Evolutionary conservation across 2,797 vertebrate species (phyloP), one percentile per base, ranked within the genome.

Genomic region (Vultur gryphus): DNA sequence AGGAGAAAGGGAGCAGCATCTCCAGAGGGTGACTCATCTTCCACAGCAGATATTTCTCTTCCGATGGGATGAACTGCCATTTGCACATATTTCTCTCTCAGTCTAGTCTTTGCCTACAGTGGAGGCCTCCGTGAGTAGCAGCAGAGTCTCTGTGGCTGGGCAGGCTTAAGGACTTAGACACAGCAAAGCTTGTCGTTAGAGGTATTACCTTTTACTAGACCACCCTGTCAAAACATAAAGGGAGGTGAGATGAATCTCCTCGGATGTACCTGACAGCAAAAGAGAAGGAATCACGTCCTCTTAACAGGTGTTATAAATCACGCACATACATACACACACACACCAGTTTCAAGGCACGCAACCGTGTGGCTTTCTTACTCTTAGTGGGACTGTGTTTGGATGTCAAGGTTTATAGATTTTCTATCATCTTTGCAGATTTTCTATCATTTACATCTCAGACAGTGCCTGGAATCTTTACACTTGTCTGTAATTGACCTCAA

Each of bases 1-100:
- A 87, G 67, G 33, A 87, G 51, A 76, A 94, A 79, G 37, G 61
- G 65, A 87, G 75, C 65, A 82, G 57, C 48, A 70, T 67, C 94
- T 93, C 61, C 72, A 73, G 69, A 81, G 46, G 51, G 15, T 83
- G 92, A 86, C 59, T 90, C 92, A 86, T 89, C 14, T 93, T 70
- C 84, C 54, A 52, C 33, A 49, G 61, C 48, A 94, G 52, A 52
- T 15, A 88, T 48, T 90, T 71, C 25, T 86, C 48, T 86, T 71
- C 39, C 0, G 0, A 39, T 33, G 14, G 44, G 46, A 46, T 93
- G 70, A 54, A 52, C 89, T 39, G 51, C 14, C 49, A 37, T 9
- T 59, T 87, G n/a, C 54, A 66, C 57, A 4, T 3, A 23, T 72
- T 77, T 84, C 21, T 80, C 48, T 49, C 49, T 87, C n/a, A 7